Percentiles rank a stretch among this genome's conserved stretches.
phyloP scores from a whole-genome alignment of 2,113 vertebrate species.

The Pedionomus torquatus region DNA sequence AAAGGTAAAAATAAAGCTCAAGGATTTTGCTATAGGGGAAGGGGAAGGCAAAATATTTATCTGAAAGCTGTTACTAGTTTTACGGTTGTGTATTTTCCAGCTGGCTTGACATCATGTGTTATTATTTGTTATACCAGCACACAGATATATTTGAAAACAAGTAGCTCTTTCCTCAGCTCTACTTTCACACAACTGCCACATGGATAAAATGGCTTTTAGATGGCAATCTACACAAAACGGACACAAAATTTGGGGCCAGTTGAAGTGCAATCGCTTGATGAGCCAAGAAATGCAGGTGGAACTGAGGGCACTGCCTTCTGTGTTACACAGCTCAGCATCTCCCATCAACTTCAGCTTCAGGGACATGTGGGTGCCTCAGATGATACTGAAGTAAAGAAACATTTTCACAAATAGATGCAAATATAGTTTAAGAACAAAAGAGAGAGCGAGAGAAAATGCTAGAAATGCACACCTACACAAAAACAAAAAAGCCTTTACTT shows the following conservation, averaged over 20 bases:
- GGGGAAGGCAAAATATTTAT: neutral
- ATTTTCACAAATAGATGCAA: neutral
- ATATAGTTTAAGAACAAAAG: neutral
- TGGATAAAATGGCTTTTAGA: neutral
- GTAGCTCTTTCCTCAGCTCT: neutral
- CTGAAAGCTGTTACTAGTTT: neutral
- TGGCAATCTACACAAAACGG: neutral
- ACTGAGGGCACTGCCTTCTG: neutral
- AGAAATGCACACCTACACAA: neutral
- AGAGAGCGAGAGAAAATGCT: neutral
- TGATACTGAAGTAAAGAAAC: neutral
- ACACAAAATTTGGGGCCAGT: neutral
- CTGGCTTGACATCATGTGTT: neutral
- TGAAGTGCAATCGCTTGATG: neutral
- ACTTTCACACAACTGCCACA: neutral
- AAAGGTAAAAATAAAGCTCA: slow-evolving; percentile 30
- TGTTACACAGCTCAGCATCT: neutral
- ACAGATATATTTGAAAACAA: slow-evolving; percentile 8
- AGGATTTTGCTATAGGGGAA: neutral
- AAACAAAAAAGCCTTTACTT: slow-evolving; percentile 75
- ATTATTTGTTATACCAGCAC: neutral
- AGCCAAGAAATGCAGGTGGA: neutral
- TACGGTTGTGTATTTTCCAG: neutral
- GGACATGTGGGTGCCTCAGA: neutral
- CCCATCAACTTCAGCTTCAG: neutral